phyloP scores from a whole-genome alignment of 2,797 vertebrate genomes.

The Cephalopachus bancanus region DNA sequence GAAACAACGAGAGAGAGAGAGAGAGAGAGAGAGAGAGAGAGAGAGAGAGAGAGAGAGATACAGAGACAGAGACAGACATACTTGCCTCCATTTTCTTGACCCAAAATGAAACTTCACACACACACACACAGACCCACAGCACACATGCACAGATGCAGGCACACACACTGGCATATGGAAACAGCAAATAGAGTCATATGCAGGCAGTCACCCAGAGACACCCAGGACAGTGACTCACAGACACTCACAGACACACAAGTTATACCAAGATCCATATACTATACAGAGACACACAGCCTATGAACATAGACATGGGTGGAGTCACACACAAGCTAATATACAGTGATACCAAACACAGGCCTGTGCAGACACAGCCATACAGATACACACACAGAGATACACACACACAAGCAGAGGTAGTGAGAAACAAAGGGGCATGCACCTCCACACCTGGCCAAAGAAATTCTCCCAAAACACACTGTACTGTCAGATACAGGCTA shows the following conservation, averaged over 20 bases:
- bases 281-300: not conserved
- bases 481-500: not conserved
- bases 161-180: not conserved
- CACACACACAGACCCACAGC: not conserved
- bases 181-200: not conserved
- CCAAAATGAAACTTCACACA: not conserved
- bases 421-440: not conserved
- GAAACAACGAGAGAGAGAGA: not conserved
- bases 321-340: not conserved
- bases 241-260: not conserved
- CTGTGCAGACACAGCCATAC: not conserved
- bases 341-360: not conserved
- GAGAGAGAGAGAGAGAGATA: not conserved
- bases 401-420: not conserved
- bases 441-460: not conserved
- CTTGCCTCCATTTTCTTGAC: too few relatives aligned
- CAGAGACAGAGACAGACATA: not conserved
- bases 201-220: not conserved
- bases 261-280: not conserved
- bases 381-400: not conserved
- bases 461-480: constrained; percentile 3
- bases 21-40: not conserved
- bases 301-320: not conserved
- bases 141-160: not conserved
- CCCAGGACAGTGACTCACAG: not conserved